Evolutionary conservation across 2,888 invertebrate genomes (phyloP).

Genomic region (Ptilodon capucinus): DNA sequence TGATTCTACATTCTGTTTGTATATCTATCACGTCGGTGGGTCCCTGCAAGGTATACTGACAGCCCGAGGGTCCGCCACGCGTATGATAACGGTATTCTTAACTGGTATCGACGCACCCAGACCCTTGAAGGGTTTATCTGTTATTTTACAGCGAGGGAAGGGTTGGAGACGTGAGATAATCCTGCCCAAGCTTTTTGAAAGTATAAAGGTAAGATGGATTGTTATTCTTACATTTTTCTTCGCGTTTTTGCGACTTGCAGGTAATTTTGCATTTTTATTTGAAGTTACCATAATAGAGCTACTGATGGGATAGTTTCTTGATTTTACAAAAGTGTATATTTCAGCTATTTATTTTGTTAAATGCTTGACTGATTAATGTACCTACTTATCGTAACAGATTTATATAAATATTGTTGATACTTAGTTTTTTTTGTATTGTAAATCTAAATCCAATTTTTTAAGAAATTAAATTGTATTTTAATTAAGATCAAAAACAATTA

Average conservation of each 20-base stretch:
- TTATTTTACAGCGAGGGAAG: not conserved
- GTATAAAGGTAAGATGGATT: not conserved
- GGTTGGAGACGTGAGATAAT: not conserved
- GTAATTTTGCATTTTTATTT: no score
- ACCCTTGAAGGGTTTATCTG: not conserved
- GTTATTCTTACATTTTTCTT: not conserved
- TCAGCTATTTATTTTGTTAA: no score
- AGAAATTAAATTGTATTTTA: no score
- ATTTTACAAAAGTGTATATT: no score
- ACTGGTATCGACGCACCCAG: not conserved
- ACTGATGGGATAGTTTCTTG: no score
- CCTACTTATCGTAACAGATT: no score
- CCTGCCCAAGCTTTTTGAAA: not conserved
- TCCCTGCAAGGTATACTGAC: not conserved
- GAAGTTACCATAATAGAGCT: no score
- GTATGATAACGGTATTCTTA: not conserved
- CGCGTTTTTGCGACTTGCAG: not conserved
- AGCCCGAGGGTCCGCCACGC: not conserved
- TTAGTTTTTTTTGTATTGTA: no score
- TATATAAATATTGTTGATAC: no score
- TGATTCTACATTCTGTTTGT: not conserved
- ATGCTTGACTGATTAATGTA: no score
- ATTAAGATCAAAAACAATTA: no score
- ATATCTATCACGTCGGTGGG: not conserved
- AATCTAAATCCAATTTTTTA: no score